Conservation (phyloP, 1,140 invertebrate species). For the Hycleus phaleratus region DNA sequence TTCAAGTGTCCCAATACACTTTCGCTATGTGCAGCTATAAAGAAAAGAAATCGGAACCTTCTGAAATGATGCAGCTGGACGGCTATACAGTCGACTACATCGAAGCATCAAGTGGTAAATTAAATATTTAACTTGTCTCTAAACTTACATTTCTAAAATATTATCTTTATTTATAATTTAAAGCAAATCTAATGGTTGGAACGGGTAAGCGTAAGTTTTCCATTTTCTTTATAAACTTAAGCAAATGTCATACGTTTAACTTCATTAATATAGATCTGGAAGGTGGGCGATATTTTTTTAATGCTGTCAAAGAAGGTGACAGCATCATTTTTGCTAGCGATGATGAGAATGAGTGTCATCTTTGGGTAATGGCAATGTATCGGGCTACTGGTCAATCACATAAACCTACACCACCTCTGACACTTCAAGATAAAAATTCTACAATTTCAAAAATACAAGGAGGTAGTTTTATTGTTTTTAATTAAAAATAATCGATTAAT, state of each 20-base stretch:
- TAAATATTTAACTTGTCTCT: neutral
- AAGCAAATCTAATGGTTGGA: slow-evolving; percentile 84
- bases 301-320: slow-evolving; percentile 96
- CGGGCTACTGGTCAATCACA: slow-evolving; percentile 97
- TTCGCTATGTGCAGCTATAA: slow-evolving; percentile 99
- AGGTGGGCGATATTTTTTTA: slow-evolving; percentile 92
- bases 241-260: slow-evolving; percentile 4
- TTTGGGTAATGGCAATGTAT: slow-evolving; percentile 99
- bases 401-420: slow-evolving; percentile 91
- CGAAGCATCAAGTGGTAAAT: slow-evolving; percentile 77
- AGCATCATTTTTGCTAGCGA: slow-evolving; percentile 94
- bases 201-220: slow-evolving; percentile 55
- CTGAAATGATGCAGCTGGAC: slow-evolving; percentile 99
- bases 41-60: slow-evolving; percentile 98
- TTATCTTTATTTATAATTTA: slow-evolving; percentile 20
- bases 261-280: slow-evolving; percentile 57
- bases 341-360: slow-evolving; percentile 95
- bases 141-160: neutral
- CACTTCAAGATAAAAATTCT: slow-evolving; percentile 75
- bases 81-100: slow-evolving; percentile 99
- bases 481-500: neutral
- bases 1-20: slow-evolving; percentile 99
- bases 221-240: slow-evolving; percentile 8
- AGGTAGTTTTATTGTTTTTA: slow-evolving; percentile 44
- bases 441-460: slow-evolving; percentile 85